Base-by-base conservation (phyloP, 2,888 invertebrate genomes). In the Oxystoma pomonae region DNA sequence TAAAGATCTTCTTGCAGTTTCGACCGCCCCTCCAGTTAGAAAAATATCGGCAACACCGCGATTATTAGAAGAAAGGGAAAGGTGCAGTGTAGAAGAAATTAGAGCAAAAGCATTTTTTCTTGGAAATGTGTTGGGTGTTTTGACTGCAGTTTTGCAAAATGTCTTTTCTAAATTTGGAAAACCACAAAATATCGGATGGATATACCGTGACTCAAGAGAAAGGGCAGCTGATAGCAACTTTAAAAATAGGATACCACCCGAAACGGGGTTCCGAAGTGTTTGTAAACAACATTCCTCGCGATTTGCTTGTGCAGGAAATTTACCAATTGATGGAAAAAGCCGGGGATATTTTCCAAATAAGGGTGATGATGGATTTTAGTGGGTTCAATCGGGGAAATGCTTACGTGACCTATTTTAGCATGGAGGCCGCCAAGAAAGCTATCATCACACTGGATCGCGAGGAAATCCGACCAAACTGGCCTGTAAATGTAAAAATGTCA, bases 291-390 rank as follows among this genome's bases (percentile, higher is more conserved):
- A 80, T 93, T 0, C 92, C 92, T 0, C 79, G 90, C 5, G 87
- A 91, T 72, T 84, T 88, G 66, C 89, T 84, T 72, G 91, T 92
- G 76, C 88, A 90, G 69, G 90, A 87, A 68, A 80, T 92, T 49
- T 85, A 90, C 49, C 90, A 91, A 0, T 75, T 91, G 1, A 86
- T 92, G 67, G 79, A 85, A 0, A 81, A 72, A 50, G 80, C 85
- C 3, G 92, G 91, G 0, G 82, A 81, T 52, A 84, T 93, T 55
- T 88, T 90, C 76, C 88, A 90, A 73, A 80, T 93, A 70, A 81
- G 94, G 0, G 79, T 93, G 1, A 90, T 93, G 90, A 88, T 93
- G 85, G 89, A 90, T 70, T 90, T 89, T 73, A 87, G 87, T 0
- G 91, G 92, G 0, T 84, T 84, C 0, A 92, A 90, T 72, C 81